These are phyloP conservation scores for Lordiphosa fenestrarum DNA, from an alignment of 2,888 invertebrate species.

Conservation along the genomic window DNA sequence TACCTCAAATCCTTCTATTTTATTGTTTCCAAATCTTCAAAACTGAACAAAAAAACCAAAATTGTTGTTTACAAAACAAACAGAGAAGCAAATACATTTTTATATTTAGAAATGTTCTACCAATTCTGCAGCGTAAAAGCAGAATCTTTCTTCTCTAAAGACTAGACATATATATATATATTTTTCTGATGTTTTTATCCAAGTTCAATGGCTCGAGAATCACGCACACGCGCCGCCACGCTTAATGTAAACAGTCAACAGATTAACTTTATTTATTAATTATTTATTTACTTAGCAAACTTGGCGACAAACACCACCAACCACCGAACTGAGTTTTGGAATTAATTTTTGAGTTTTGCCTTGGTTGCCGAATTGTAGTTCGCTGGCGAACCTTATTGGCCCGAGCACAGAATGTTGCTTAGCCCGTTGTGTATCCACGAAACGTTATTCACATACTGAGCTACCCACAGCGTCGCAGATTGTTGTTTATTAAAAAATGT, in stretches of 20 bases:
- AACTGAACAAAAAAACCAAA: no score
- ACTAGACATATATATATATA: constrained; percentile 4
- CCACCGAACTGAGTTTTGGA: constrained; percentile 13
- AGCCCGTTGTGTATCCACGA: constrained; percentile 65
- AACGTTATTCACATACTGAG: constrained; percentile 61
- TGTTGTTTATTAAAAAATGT: constrained; percentile 69
- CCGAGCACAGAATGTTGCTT: constrained; percentile 39
- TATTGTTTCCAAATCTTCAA: no score
- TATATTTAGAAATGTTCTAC: constrained; percentile 13
- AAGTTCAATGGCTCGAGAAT: constrained; percentile 47
- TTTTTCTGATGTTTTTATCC: constrained; percentile 12
- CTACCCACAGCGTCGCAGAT: constrained; percentile 28
- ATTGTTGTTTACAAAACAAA: constrained; percentile 3
- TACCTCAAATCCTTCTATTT: no score
- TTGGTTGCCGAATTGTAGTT: constrained; percentile 10
- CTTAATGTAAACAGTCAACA: constrained; percentile 33
- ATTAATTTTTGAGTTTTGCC: not conserved
- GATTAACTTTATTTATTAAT: not conserved
- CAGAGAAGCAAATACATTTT: constrained; percentile 1
- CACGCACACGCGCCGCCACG: constrained; percentile 28
- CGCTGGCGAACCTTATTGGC: constrained; percentile 40
- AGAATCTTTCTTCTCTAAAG: constrained; percentile 11
- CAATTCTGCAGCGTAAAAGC: constrained; percentile 40
- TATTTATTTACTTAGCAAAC: constrained; percentile 16
- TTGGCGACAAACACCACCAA: constrained; percentile 14